Conservation (phyloP, 2,888 invertebrate species). For the Chromoteleia sp. region DNA sequence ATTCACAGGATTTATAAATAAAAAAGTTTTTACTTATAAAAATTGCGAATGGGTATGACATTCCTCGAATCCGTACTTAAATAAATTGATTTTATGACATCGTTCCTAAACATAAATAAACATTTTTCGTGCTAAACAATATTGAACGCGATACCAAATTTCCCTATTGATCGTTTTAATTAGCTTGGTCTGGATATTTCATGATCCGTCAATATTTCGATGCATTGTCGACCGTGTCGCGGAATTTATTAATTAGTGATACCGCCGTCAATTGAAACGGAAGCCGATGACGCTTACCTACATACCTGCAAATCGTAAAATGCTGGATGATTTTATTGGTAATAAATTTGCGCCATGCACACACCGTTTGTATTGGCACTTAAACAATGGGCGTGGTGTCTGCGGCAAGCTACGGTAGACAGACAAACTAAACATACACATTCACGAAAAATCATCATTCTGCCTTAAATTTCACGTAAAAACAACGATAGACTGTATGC, state of each 20-base stretch:
- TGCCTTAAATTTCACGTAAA: slow-evolving; percentile 9
- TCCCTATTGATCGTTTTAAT: slow-evolving; percentile 38
- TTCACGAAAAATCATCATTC: slow-evolving; percentile 45
- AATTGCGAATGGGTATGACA: not conserved
- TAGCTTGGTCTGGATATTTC: slow-evolving; percentile 39
- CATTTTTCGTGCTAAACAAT: slow-evolving; percentile 2
- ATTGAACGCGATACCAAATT: not conserved
- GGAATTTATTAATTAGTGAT: slow-evolving; percentile 70
- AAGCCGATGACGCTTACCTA: slow-evolving; percentile 75
- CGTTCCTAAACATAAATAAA: not conserved
- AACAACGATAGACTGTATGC: slow-evolving; percentile 18
- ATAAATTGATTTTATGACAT: slow-evolving; percentile 5
- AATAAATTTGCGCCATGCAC: slow-evolving; percentile 79
- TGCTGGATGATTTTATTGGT: slow-evolving; percentile 80
- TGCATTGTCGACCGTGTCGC: slow-evolving; percentile 51
- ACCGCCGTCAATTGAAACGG: slow-evolving; percentile 72
- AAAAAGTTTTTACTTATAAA: too few species aligned
- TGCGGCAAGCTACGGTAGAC: slow-evolving; percentile 60
- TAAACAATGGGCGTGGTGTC: slow-evolving; percentile 76
- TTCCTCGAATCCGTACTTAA: not conserved
- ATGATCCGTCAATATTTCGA: slow-evolving; percentile 37
- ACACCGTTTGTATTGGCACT: slow-evolving; percentile 74
- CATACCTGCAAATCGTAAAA: slow-evolving; percentile 77
- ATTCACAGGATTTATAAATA: too few species aligned
- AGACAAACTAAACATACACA: slow-evolving; percentile 48